Evolutionary conservation across 2,113 vertebrate species (phyloP), one percentile per base, ranked within the genome.

Genomic region (Eurypyga helias): DNA sequence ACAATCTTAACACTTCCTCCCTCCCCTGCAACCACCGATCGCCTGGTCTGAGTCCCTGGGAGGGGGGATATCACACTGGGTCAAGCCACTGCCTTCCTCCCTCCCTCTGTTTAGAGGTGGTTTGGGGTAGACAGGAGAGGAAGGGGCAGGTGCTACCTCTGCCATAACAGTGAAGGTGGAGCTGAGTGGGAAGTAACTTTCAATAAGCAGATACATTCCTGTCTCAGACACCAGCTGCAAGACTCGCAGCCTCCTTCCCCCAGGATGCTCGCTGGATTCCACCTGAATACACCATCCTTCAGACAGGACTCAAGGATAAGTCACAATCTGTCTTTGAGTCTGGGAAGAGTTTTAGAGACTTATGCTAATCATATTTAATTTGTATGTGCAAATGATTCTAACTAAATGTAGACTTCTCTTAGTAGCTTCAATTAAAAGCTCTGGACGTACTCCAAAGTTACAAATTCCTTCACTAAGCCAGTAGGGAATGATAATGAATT

Each of bases 401-500:
- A 81, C 51, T 85, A 88, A 93, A 69, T 29, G 70, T 62, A 90
- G 43, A 24, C 94, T 97, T 97, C 72, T 80, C 83, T 94, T 80
- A 92, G 93, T 93, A 87, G 75, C 92, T 96, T 94, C 92, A 92
- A 93, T 97, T 93, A 96, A 94, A 93, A 83, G 46, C 61, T 75
- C 75, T 93, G 95, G 95, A 94, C 95, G 41, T 66, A 95, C 87
- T 98, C 93, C 92, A 96, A 93, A 96, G 70, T 81, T 92, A 80
- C 73, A 77, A 87, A 81, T 96, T 96, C 93, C 92, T 88, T 95
- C 75, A 70, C 82, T 87, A 79, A 96, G 83, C 95, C 95, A 92
- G 87, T 82, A 93, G 96, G 96, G 81, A 96, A 93, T 93, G 88
- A 90, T 97, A 94, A 97, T 95, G 95, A 97, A 87, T 96, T 92